These are phyloP conservation scores for Malurus splendens DNA, from an alignment of 2,797 vertebrate species.

Conservation along the genomic window DNA sequence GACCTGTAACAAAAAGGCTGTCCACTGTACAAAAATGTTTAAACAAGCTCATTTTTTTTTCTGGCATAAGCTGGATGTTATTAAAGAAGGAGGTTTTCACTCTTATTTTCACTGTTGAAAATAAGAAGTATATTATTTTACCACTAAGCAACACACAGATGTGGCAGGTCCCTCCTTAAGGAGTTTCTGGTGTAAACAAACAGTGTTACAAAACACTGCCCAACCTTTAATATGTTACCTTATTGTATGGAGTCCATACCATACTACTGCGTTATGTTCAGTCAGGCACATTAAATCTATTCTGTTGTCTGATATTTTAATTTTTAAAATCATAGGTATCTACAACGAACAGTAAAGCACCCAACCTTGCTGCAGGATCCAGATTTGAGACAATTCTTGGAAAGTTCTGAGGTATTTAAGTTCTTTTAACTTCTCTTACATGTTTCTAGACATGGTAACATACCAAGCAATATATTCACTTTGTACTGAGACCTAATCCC, in stretches of 20 bases:
- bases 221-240: not conserved
- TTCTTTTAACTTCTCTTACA: not conserved
- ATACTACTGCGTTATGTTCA: not conserved
- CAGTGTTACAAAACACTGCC: not conserved
- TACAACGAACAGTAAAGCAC: slow-evolving; percentile 92
- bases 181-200: not conserved
- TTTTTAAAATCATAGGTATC: slow-evolving; percentile 79
- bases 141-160: not conserved
- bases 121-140: not conserved
- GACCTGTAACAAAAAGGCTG: not conserved
- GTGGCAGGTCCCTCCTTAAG: not conserved
- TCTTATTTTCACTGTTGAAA: not conserved
- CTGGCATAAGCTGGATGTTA: not conserved
- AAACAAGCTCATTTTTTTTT: not conserved
- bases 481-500: not conserved
- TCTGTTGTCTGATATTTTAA: not conserved
- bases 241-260: not conserved
- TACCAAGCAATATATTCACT: not conserved
- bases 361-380: slow-evolving; percentile 92
- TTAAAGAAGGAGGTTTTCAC: not conserved
- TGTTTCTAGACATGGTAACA: not conserved
- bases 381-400: slow-evolving; percentile 92
- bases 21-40: not conserved
- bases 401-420: slow-evolving; percentile 87
- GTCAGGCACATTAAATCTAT: not conserved